These are phyloP conservation scores for Aphelenchoides besseyi DNA, from an alignment of 1,140 invertebrate species.

Conservation along the genomic window DNA sequence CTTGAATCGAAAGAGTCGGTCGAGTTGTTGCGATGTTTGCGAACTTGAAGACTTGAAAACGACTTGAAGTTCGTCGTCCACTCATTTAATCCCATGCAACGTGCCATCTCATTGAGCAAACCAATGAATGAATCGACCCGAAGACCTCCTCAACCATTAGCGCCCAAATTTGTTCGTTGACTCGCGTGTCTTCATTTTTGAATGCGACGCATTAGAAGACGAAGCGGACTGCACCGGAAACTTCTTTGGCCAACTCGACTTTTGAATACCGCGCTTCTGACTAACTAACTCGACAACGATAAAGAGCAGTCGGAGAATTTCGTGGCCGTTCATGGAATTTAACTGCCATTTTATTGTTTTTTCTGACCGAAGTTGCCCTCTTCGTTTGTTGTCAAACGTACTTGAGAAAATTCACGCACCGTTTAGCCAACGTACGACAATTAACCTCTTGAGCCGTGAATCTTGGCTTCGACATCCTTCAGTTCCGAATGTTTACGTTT, in stretches of 20 bases:
- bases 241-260: too few species aligned
- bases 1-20: too few species aligned
- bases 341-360: too few species aligned
- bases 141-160: neutral
- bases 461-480: neutral
- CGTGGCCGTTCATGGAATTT: too few species aligned
- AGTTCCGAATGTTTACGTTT: too few species aligned
- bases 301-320: neutral
- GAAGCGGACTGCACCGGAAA: neutral
- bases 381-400: too few species aligned
- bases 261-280: too few species aligned
- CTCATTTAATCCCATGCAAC: neutral
- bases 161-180: too few species aligned
- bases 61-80: neutral
- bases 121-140: neutral
- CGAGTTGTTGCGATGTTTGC: too few species aligned
- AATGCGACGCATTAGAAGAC: neutral
- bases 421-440: neutral
- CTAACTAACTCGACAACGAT: neutral
- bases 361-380: too few species aligned
- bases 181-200: neutral
- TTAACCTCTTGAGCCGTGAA: neutral
- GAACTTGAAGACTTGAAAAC: too few species aligned
- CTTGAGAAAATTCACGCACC: too few species aligned
- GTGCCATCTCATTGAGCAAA: neutral